Evolutionary conservation across 2,888 invertebrate species (phyloP).

Genomic region (Pammene aurita): DNA sequence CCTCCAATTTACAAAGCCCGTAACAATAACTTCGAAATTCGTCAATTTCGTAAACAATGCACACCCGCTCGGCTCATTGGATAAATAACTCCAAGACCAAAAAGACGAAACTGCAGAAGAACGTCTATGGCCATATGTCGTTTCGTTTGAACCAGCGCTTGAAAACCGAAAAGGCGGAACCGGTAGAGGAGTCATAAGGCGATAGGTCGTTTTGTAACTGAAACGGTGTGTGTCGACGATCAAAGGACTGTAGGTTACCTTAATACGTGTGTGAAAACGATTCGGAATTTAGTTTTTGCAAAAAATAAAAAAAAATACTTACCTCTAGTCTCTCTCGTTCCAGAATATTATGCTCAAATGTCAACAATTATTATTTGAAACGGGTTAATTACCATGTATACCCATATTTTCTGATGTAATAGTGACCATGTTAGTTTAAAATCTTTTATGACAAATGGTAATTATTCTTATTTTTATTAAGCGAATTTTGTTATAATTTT

Average conservation of each 20-base stretch:
- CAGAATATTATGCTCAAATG: too few species aligned
- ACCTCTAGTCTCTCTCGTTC: too few species aligned
- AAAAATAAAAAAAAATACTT: too few species aligned
- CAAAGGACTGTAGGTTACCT: neutral
- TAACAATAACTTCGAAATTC: neutral
- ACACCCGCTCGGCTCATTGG: neutral
- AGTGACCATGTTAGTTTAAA: too few species aligned
- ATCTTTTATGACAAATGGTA: too few species aligned
- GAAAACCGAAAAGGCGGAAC: neutral
- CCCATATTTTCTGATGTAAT: too few species aligned
- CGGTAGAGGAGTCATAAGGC: neutral
- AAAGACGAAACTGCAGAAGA: neutral
- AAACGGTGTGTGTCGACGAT: neutral
- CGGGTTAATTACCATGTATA: too few species aligned
- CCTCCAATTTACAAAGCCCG: neutral
- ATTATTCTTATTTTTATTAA: too few species aligned
- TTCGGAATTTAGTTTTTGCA: neutral
- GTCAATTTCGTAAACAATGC: neutral
- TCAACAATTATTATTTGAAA: too few species aligned
- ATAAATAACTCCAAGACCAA: neutral
- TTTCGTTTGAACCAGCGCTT: neutral
- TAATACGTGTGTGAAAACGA: neutral
- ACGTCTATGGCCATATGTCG: neutral
- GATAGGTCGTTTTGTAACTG: neutral
- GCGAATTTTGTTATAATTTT: too few species aligned